Evolutionary conservation across 2,888 invertebrate species (phyloP).

Genomic region (Synanthedon tipuliformis): DNA sequence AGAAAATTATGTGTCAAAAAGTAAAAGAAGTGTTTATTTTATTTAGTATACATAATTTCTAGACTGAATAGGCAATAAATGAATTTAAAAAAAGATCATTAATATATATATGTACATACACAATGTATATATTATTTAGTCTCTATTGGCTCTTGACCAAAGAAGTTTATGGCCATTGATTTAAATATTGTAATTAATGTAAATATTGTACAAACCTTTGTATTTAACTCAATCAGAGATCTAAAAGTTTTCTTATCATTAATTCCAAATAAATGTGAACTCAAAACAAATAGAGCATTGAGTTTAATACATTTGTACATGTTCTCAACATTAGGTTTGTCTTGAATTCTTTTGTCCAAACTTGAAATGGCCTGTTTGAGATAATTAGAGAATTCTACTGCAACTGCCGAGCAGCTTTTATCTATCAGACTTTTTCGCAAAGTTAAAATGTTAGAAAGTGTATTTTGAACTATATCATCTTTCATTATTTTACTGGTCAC

Average conservation of each 20-base stretch:
- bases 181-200: background rate
- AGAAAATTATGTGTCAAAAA: no score
- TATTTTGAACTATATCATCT: constrained; percentile 77
- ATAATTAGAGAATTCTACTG: constrained; percentile 76
- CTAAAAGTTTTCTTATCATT: constrained; percentile 82
- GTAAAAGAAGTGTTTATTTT: no score
- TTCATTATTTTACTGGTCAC: constrained; percentile 75
- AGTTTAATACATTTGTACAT: constrained; percentile 74
- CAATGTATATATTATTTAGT: no score
- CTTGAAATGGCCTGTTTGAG: constrained; percentile 73
- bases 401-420: constrained; percentile 48
- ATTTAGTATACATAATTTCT: no score
- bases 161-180: background rate
- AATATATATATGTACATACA: no score
- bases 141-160: background rate
- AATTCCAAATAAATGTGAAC: constrained; percentile 79
- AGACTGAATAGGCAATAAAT: no score
- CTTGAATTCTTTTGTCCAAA: constrained; percentile 67
- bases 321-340: constrained; percentile 62
- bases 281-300: constrained; percentile 76
- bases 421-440: constrained; percentile 55
- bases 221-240: constrained; percentile 79
- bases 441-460: constrained; percentile 49
- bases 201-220: constrained; percentile 66
- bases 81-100: background rate